phyloP scores from a whole-genome alignment of 2,113 vertebrate genomes.

The Thamnaconus septentrionalis region DNA sequence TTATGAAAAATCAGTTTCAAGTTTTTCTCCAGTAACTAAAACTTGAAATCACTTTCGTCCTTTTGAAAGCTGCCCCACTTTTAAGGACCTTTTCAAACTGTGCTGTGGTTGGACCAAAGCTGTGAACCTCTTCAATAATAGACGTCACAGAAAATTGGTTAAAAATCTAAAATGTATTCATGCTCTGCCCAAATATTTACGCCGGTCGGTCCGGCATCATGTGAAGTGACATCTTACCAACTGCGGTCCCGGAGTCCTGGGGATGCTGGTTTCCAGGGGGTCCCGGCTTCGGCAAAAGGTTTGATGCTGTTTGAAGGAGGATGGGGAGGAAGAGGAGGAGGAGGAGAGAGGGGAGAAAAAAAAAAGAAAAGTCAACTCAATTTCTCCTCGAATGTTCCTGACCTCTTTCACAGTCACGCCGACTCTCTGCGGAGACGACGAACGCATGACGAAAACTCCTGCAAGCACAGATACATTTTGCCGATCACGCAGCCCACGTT shows the following conservation, averaged over 20 bases:
- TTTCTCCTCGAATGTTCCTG: neutral
- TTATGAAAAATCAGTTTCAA: too few relatives aligned
- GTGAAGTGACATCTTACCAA: slow-evolving; percentile 78
- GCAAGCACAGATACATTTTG: neutral
- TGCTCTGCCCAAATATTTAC: neutral
- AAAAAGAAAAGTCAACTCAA: neutral
- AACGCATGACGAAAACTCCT: neutral
- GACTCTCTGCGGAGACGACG: neutral
- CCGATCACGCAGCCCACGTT: slow-evolving; percentile 26
- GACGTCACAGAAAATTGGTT: too few relatives aligned
- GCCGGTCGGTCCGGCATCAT: neutral
- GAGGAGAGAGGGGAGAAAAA: neutral
- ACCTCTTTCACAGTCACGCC: neutral
- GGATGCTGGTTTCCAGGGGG: slow-evolving; percentile 62
- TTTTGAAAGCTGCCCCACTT: too few relatives aligned
- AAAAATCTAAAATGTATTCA: too few relatives aligned
- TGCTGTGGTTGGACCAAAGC: too few relatives aligned
- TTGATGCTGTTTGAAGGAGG: slow-evolving; percentile 76
- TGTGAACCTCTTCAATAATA: too few relatives aligned
- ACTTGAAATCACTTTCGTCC: too few relatives aligned
- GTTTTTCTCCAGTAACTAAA: too few relatives aligned
- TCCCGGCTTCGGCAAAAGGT: slow-evolving; percentile 81
- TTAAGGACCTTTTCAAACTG: too few relatives aligned
- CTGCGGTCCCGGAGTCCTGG: slow-evolving; percentile 74
- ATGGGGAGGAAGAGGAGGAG: neutral